Percentiles rank a stretch among this genome's conserved stretches.
Conservation (phyloP, 2,888 invertebrate species). For the Prosapia bicincta region DNA sequence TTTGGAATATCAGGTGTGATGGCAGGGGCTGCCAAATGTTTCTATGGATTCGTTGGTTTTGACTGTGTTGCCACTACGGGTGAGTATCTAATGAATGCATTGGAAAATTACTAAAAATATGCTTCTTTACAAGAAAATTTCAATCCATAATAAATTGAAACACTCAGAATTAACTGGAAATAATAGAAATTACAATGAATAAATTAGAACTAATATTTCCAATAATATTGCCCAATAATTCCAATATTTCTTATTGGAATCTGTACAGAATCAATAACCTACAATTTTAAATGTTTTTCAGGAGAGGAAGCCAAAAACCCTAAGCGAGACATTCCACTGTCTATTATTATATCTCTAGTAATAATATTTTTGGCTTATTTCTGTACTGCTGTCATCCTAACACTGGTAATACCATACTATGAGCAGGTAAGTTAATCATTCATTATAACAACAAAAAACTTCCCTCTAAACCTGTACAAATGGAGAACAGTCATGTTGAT, state of each 20-base stretch:
- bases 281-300: too few species aligned
- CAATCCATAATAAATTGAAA: too few species aligned
- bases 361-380: conserved; percentile 88
- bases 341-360: conserved; percentile 79
- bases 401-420: conserved; percentile 93
- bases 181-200: not conserved
- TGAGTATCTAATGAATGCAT: conserved; percentile 17
- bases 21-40: conserved; percentile 85
- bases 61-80: conserved; percentile 86
- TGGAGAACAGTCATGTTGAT: too few species aligned
- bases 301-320: conserved; percentile 93
- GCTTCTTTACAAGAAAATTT: too few species aligned
- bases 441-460: too few species aligned
- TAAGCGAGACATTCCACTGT: conserved; percentile 82
- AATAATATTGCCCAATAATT: too few species aligned
- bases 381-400: conserved; percentile 85
- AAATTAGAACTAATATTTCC: conserved; percentile 36
- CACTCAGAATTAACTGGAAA: not conserved
- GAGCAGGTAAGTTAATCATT: conserved; percentile 66
- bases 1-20: conserved; percentile 84
- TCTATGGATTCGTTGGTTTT: too few species aligned
- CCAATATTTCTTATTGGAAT: too few species aligned
- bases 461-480: too few species aligned
- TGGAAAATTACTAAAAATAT: too few species aligned
- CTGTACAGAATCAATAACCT: too few species aligned